These are phyloP conservation scores for Scolopax rusticola DNA, from an alignment of 2,797 vertebrate genomes.

Conservation along the genomic window DNA sequence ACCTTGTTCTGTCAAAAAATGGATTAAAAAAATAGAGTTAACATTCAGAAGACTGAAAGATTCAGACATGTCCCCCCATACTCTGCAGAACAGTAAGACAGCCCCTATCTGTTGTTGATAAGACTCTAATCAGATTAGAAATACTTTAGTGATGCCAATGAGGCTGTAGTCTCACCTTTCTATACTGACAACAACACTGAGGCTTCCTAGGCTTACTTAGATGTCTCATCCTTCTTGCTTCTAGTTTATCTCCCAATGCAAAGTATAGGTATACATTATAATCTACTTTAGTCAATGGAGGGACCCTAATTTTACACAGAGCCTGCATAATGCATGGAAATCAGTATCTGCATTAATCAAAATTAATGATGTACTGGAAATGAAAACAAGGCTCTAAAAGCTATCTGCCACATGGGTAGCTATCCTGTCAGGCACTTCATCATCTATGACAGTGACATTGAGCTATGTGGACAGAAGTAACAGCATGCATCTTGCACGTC, in stretches of 20 bases:
- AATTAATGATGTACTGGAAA: background rate
- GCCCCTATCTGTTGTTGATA: background rate
- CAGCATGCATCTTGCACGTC: background rate
- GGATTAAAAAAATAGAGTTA: background rate
- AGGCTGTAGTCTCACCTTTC: background rate
- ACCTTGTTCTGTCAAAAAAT: background rate
- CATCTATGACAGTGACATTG: fast-evolving
- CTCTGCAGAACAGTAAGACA: background rate
- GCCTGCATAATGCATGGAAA: background rate
- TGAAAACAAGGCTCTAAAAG: background rate
- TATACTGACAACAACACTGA: fast-evolving
- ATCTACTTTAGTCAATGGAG: background rate
- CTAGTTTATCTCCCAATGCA: fast-evolving
- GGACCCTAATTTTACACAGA: background rate
- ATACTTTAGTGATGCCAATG: fast-evolving
- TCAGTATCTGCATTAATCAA: background rate
- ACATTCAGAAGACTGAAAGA: background rate
- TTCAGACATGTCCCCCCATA: background rate
- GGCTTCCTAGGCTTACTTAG: fast-evolving
- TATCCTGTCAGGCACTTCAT: background rate
- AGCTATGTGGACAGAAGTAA: background rate
- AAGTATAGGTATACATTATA: fast-evolving
- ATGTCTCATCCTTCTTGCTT: background rate
- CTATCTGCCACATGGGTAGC: background rate
- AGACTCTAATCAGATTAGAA: background rate